These are phyloP conservation scores for Spisula solida DNA, from an alignment of 2,888 invertebrate species.

Conservation along the genomic window DNA sequence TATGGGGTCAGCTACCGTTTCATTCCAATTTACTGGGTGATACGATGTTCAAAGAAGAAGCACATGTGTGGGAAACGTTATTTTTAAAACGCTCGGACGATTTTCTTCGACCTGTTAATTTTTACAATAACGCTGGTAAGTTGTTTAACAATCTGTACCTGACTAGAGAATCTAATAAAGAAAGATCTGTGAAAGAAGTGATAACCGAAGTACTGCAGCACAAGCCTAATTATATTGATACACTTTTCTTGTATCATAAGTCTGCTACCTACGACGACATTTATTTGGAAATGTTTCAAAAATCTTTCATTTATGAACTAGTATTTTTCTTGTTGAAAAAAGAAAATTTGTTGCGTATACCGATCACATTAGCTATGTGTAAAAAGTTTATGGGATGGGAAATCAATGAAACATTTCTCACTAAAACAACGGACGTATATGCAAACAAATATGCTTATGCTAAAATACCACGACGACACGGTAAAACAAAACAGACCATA, in stretches of 20 bases:
- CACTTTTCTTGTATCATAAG: slow-evolving; percentile 30
- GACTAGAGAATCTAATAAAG: slow-evolving; percentile 3
- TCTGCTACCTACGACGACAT: slow-evolving; percentile 33
- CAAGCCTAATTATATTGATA: slow-evolving; percentile 36
- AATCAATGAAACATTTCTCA: slow-evolving; percentile 28
- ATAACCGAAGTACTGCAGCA: neutral
- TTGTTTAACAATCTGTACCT: neutral
- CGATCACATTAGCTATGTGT: slow-evolving; percentile 22
- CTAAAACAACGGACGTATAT: slow-evolving; percentile 1
- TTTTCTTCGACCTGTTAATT: slow-evolving; percentile 29
- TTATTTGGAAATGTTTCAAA: slow-evolving; percentile 44
- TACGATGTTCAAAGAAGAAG: slow-evolving; percentile 34
- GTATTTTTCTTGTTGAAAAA: slow-evolving; percentile 36
- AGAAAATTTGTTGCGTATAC: neutral
- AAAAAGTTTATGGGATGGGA: slow-evolving; percentile 23
- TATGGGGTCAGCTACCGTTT: slow-evolving; percentile 42
- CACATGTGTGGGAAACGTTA: slow-evolving; percentile 26
- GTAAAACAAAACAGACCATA: slow-evolving; percentile 43
- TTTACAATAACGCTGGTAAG: slow-evolving; percentile 19
- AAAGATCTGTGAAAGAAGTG: neutral
- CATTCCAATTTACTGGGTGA: slow-evolving; percentile 34
- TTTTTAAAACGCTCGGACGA: slow-evolving; percentile 33
- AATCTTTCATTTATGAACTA: slow-evolving; percentile 37
- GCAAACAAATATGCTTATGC: slow-evolving; percentile 35
- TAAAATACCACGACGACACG: slow-evolving; percentile 43